Conservation (phyloP, 1,140 invertebrate species). For the Lanistes nyassanus region DNA sequence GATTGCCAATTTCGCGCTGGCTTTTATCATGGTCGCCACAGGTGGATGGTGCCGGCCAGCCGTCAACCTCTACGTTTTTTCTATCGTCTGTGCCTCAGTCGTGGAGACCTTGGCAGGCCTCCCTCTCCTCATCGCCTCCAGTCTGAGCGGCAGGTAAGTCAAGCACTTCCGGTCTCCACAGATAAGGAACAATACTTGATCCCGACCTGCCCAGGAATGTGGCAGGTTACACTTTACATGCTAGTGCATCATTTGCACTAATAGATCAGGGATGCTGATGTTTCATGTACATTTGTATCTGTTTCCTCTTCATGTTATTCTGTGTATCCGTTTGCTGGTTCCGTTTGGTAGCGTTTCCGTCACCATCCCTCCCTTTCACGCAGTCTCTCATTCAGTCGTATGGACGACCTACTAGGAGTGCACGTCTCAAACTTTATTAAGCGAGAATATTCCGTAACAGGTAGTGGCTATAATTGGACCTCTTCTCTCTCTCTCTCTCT, state of each 20-base stretch:
- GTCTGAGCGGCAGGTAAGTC: background rate
- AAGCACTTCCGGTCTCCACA: background rate
- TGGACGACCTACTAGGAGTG: no score
- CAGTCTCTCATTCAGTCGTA: background rate
- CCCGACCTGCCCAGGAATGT: no score
- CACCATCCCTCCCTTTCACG: background rate
- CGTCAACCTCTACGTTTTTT: conserved; percentile 19
- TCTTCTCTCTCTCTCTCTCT: no score
- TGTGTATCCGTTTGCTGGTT: background rate
- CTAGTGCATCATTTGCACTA: background rate
- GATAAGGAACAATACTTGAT: background rate
- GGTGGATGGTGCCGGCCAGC: conserved; percentile 1
- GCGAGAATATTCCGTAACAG: no score
- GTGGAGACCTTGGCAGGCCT: conserved; percentile 7
- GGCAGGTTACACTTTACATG: no score
- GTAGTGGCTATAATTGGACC: no score
- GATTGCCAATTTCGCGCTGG: conserved; percentile 1
- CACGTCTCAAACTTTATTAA: no score
- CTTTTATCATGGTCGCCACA: background rate
- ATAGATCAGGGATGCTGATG: background rate
- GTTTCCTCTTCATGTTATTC: background rate
- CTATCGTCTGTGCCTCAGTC: conserved; percentile 1
- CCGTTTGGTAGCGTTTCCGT: background rate
- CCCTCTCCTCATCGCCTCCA: conserved; percentile 16
- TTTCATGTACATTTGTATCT: background rate